Percentiles rank a stretch among this genome's conserved stretches.
Evolutionary conservation across 2,888 invertebrate species (phyloP).

Genomic region (Bibio marci): DNA sequence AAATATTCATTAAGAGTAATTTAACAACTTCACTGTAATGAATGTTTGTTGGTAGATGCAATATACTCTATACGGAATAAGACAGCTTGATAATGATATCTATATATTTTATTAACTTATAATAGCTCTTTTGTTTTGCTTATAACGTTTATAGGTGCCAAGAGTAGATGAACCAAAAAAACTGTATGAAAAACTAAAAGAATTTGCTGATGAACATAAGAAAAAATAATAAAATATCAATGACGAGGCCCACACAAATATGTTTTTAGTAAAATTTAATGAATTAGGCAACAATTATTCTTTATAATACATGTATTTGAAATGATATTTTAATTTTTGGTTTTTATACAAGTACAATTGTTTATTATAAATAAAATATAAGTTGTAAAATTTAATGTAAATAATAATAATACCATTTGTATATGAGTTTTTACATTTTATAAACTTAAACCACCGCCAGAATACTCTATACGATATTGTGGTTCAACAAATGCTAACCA

Average conservation of each 20-base stretch:
- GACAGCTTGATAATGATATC: constrained; percentile 1
- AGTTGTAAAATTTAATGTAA: no score
- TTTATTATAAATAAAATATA: no score
- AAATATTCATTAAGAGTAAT: no score
- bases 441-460: constrained; percentile 49
- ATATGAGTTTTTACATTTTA: no score
- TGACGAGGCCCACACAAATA: constrained; percentile 26
- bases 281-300: constrained; percentile 15
- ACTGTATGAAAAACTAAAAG: constrained; percentile 50
- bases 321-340: no score
- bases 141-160: constrained; percentile 64
- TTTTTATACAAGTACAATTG: no score
- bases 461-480: constrained; percentile 65
- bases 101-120: constrained; percentile 1
- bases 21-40: no score
- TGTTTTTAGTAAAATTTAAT: constrained; percentile 23
- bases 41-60: no score
- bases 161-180: constrained; percentile 68
- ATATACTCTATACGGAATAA: no score
- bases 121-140: constrained; percentile 10
- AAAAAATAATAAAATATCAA: constrained; percentile 32
- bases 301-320: no score
- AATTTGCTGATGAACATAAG: constrained; percentile 38
- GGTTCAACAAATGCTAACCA: constrained; percentile 97
- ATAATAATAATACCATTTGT: no score